Evolutionary conservation across 2,888 invertebrate genomes (phyloP), one percentile per base, ranked within the genome.

Genomic region (Unio pictorum): DNA sequence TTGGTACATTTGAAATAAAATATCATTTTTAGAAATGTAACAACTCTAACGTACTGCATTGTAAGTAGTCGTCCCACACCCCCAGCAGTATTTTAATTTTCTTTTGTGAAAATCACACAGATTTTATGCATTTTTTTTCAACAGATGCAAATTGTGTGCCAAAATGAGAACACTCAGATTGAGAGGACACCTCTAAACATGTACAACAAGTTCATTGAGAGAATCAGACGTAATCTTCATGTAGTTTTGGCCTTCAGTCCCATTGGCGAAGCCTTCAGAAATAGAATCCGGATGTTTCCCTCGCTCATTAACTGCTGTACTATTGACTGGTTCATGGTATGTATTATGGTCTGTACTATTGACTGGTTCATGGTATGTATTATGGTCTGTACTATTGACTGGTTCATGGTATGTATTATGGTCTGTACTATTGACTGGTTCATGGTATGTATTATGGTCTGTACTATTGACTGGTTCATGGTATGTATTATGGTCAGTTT

Each of bases 321-420:
- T 23, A 90, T 90, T 54, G 89, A 90, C 79, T 89, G 89, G 89
- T 90, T 90, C 78, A 84, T 86, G 87, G 92, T 91, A 81, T 73
- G 78, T 3, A n/a, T 57, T 20, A 45, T 8, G 17, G 11, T 59
- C 26, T 15, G 11, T 23, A 23, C 23, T 23, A 23, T 23, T 23
- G 23, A 23, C 23, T 23, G 23, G 23, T 23, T 23, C 23, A 23
- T 23, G 23, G 23, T 23, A 23, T 23, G 23, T 23, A 23, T 23
- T 23, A 23, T 23, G 23, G 23, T 23, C 23, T 23, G 23, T 23
- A 23, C 23, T 23, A 23, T 23, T 23, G 23, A 23, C 23, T 23
- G 23, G 23, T 23, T 23, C 23, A 23, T 23, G 23, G 23, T 23
- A 23, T 23, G 23, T 23, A 23, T 23, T 23, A 23, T 23, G 23